Conservation (phyloP, 2,797 vertebrate species). For the Anguilla anguilla region DNA sequence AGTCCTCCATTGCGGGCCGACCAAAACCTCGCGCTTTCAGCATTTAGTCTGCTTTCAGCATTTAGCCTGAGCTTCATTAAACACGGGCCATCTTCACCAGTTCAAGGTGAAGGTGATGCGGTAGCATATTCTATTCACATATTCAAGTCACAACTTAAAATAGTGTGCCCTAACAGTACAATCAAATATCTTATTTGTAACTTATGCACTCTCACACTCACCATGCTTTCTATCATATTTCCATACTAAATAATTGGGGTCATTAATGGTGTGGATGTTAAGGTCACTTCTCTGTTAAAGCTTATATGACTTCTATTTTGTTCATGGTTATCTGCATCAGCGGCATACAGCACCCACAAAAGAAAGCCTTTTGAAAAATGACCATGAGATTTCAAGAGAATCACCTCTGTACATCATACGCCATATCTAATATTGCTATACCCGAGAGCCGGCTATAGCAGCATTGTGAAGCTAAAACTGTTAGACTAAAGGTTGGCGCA, state of each 20-base stretch:
- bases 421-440: background rate
- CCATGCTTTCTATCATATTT: background rate
- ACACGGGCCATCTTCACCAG: background rate
- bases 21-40: background rate
- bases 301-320: background rate
- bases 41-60: background rate
- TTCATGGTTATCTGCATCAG: background rate
- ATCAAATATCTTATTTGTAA: background rate
- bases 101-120: background rate
- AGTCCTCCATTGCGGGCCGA: background rate
- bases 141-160: background rate
- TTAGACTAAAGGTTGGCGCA: background rate
- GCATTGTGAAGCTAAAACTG: background rate
- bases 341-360: background rate
- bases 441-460: background rate
- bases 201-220: background rate
- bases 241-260: background rate
- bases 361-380: background rate
- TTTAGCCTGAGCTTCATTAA: background rate
- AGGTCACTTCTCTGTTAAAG: background rate
- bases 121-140: background rate
- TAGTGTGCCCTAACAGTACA: background rate
- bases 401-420: background rate
- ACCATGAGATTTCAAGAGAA: background rate
- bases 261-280: background rate